Evolutionary conservation across 2,797 vertebrate genomes (phyloP).

Genomic region (Chrysocyon brachyurus): DNA sequence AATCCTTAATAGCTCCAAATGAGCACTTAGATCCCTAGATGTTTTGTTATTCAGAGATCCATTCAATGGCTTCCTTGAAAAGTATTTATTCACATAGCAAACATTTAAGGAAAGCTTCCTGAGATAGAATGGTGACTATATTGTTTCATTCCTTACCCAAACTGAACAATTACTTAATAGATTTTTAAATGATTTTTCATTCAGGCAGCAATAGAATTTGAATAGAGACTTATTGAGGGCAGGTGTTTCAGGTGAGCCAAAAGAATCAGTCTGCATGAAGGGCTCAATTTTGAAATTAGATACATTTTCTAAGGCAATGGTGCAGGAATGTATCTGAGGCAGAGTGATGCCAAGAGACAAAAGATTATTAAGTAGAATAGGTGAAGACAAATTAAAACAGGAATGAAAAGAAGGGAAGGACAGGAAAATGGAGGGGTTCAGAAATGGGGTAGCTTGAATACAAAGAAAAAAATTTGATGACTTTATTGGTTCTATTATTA

Average conservation of each 20-base stretch:
- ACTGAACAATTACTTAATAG: background rate
- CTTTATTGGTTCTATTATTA: background rate
- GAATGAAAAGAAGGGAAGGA: background rate
- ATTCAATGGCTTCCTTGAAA: background rate
- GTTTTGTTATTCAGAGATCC: background rate
- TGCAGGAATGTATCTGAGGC: background rate
- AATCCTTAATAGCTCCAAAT: background rate
- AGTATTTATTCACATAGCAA: background rate
- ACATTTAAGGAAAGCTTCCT: background rate
- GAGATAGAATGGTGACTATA: background rate
- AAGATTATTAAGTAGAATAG: background rate
- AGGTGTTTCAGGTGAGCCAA: background rate
- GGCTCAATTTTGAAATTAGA: conserved; percentile 13
- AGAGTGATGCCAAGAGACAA: background rate
- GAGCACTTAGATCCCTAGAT: background rate
- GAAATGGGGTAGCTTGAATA: background rate
- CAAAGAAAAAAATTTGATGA: background rate
- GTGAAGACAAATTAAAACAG: background rate
- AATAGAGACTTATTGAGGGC: background rate
- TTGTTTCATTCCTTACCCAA: conserved; percentile 9
- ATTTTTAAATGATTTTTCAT: background rate
- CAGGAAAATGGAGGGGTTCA: background rate
- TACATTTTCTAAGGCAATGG: background rate
- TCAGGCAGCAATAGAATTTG: background rate
- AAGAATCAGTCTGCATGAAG: background rate